phyloP scores from a whole-genome alignment of 2,797 vertebrate genomes.

The Euphonia xanthogaster region DNA sequence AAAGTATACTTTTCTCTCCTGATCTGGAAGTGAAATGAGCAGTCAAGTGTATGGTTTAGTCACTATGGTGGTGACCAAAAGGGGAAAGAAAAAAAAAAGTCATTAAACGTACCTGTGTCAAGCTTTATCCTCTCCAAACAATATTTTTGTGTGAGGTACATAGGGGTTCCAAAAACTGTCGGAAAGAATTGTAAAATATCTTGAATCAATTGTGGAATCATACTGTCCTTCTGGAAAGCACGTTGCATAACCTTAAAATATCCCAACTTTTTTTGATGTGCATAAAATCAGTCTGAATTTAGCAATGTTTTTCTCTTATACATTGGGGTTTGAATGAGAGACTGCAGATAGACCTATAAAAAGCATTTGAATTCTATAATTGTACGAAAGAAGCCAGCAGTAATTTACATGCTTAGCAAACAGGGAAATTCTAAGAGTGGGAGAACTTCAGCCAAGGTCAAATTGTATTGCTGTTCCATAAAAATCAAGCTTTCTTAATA shows the following conservation, averaged over 20 bases:
- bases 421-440: not conserved
- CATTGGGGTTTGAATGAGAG: constrained; percentile 46
- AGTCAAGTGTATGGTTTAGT: not conserved
- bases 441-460: not conserved
- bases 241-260: constrained; percentile 28
- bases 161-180: not conserved
- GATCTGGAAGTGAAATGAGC: not conserved
- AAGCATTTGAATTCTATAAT: constrained; percentile 45
- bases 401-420: not conserved
- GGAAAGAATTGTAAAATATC: not conserved
- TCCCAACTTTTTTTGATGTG: constrained; percentile 7
- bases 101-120: not conserved
- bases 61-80: not conserved
- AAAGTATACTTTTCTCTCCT: not conserved
- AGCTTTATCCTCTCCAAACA: not conserved
- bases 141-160: not conserved
- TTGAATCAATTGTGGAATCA: not conserved
- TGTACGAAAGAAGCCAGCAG: constrained; percentile 13
- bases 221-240: constrained; percentile 29
- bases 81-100: not conserved
- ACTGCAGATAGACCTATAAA: constrained; percentile 19
- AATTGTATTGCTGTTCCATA: not conserved
- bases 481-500: not conserved
- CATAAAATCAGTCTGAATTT: constrained; percentile 41
- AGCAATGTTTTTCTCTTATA: constrained; percentile 6